Base-by-base conservation (phyloP, 2,797 vertebrate genomes). In the Rousettus madagascariensis region DNA sequence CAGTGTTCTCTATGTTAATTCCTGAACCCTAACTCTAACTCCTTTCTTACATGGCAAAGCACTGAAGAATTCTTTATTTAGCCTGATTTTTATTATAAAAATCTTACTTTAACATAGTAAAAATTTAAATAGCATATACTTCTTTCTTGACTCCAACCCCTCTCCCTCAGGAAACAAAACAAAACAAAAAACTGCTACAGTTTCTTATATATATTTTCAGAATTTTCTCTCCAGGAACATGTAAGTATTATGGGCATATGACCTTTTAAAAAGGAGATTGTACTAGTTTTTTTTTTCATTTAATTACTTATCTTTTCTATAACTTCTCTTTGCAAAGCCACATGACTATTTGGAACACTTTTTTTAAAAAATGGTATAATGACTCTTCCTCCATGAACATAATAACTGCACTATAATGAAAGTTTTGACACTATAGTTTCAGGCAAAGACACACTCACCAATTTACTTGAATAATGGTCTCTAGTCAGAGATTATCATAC, bases 241-340 rank as follows among this genome's bases (percentile, higher is more conserved):
- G 16, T 49, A 33, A 57, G 17, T 68, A 61, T 30, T 91, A 71
- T 61, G 12, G 10, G 4, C 65, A 51, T 15, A 51, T 57, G 51
- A 63, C 33, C 20, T 65, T 93, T 96, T 72, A 10, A 38, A 93
- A 88, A 90, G 22, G 49, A 85, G 61, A 68, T 55, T 59, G 15
- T 78, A 28, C 16, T 65, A 5, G 26, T 24, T 36, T 83, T 69
- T 41, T 51, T 9, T 20, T 4, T 5, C 17, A 92, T 12, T 90
- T 72, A 82, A 80, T 66, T 85, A 53, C 43, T 90, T 43, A 38
- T 79, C 36, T 94, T 95, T 83, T 53, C 55, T n/a, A 49, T 80
- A 93, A 59, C n/a, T 86, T 22, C 65, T 85, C 92, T 89, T 92
- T 92, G 55, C 84, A 94, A 96, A 90, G 57, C 19, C 46, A 63